These are phyloP conservation scores for Pipa parva DNA, from an alignment of 2,113 vertebrate species.

Conservation along the genomic window DNA sequence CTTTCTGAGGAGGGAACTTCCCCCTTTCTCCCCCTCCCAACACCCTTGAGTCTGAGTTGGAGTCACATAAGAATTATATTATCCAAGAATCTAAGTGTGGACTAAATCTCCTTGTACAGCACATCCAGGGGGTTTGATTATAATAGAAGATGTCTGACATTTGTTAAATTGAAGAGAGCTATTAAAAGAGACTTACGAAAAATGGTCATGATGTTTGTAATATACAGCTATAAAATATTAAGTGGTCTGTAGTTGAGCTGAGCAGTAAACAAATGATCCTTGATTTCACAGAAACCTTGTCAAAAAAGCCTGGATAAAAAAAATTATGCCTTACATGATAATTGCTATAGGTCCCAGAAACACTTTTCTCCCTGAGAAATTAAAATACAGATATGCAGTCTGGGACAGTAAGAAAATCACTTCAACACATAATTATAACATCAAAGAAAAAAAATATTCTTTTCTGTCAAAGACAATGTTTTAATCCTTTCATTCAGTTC, in stretches of 20 bases:
- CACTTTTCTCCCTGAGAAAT: neutral
- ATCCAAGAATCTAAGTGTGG: conserved; percentile 20
- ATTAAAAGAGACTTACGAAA: conserved; percentile 10
- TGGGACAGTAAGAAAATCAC: conserved; percentile 26
- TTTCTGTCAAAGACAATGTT: conserved; percentile 13
- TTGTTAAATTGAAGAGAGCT: conserved; percentile 17
- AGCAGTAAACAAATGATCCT: conserved; percentile 19
- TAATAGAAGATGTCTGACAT: conserved; percentile 12
- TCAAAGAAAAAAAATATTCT: conserved; percentile 28
- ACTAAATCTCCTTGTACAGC: conserved; percentile 7
- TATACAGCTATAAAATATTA: conserved; percentile 3
- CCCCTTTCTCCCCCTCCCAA: no score
- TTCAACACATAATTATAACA: conserved; percentile 34
- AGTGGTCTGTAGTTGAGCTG: conserved; percentile 2
- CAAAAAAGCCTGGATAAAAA: conserved; percentile 12
- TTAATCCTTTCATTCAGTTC: conserved; percentile 21
- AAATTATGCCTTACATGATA: conserved; percentile 18
- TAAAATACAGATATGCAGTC: conserved; percentile 14
- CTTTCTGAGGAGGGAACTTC: no score
- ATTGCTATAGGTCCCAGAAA: conserved; percentile 20
- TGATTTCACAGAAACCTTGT: conserved; percentile 12
- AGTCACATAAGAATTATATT: no score
- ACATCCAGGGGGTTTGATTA: conserved; percentile 16
- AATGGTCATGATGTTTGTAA: conserved; percentile 10
- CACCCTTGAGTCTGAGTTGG: no score